Evolutionary conservation across 1,140 invertebrate genomes (phyloP).

Genomic region (Dendrolimus punctatus): DNA sequence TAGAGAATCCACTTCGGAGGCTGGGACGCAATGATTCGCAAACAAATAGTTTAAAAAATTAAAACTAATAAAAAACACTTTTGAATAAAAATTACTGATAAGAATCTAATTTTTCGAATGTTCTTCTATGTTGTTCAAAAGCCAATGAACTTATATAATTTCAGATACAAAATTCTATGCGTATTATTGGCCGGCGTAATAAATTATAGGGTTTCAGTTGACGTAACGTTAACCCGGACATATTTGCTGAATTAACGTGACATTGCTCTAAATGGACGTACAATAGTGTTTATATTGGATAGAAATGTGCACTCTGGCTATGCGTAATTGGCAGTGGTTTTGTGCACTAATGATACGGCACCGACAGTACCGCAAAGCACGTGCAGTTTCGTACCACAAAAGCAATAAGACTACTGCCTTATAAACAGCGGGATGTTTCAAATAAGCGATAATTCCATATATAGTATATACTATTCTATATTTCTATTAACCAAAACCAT

Average conservation of each 20-base stretch:
- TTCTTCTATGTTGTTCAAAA: too few relatives aligned
- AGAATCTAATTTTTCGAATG: too few relatives aligned
- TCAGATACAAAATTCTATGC: too few relatives aligned
- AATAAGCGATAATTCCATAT: neutral
- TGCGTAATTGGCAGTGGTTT: constrained; percentile 35
- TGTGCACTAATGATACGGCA: constrained; percentile 32
- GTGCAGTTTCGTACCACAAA: constrained; percentile 13
- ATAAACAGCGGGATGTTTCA: constrained; percentile 1
- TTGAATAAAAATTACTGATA: too few relatives aligned
- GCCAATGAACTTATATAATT: too few relatives aligned
- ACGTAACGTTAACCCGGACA: constrained; percentile 18
- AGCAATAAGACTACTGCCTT: neutral
- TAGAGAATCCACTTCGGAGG: too few relatives aligned
- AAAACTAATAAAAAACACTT: too few relatives aligned
- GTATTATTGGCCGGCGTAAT: neutral
- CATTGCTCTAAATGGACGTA: constrained; percentile 23
- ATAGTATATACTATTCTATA: neutral
- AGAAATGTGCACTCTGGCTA: constrained; percentile 29
- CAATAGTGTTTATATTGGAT: constrained; percentile 26
- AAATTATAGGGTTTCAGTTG: constrained; percentile 10
- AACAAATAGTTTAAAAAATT: too few relatives aligned
- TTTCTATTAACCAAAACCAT: too few relatives aligned
- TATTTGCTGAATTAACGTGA: constrained; percentile 23
- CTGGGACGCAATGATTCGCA: too few relatives aligned
- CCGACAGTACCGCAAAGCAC: constrained; percentile 19